Conservation (phyloP, 2,113 vertebrate genomes). For the Psilopsiagon aymara region DNA sequence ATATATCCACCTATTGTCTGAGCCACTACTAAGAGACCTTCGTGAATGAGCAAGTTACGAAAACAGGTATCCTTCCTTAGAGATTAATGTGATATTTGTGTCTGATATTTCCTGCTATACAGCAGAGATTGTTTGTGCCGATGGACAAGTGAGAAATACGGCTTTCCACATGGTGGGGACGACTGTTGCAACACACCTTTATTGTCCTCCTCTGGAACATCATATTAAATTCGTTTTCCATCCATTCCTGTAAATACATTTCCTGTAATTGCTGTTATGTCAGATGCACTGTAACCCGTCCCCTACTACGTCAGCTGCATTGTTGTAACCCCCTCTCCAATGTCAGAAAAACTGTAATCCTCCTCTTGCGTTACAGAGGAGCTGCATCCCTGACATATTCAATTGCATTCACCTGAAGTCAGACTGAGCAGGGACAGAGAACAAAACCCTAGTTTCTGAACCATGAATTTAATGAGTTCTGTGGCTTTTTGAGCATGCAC, state of each 20-base stretch:
- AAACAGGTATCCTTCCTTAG: conserved; percentile 65
- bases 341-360: conserved; percentile 55
- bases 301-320: conserved; percentile 56
- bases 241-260: conserved; percentile 18
- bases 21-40: conserved; percentile 14
- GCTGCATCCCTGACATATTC: conserved; percentile 45
- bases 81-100: conserved; percentile 19
- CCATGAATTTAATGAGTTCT: not conserved
- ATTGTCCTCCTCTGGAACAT: conserved; percentile 48
- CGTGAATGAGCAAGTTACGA: conserved; percentile 38
- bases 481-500: not conserved
- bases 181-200: conserved; percentile 48
- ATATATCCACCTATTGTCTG: conserved; percentile 66
- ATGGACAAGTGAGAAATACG: not conserved
- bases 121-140: conserved; percentile 37
- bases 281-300: conserved; percentile 42
- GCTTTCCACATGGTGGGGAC: not conserved
- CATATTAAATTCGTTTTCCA: conserved; percentile 17
- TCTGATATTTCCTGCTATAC: conserved; percentile 49
- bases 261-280: conserved; percentile 57
- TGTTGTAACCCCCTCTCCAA: conserved; percentile 38
- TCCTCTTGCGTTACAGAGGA: conserved; percentile 22
- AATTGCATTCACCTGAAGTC: not conserved
- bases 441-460: not conserved
- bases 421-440: not conserved